These are phyloP conservation scores for Melieria picta DNA, from an alignment of 2,888 invertebrate species.

Conservation along the genomic window DNA sequence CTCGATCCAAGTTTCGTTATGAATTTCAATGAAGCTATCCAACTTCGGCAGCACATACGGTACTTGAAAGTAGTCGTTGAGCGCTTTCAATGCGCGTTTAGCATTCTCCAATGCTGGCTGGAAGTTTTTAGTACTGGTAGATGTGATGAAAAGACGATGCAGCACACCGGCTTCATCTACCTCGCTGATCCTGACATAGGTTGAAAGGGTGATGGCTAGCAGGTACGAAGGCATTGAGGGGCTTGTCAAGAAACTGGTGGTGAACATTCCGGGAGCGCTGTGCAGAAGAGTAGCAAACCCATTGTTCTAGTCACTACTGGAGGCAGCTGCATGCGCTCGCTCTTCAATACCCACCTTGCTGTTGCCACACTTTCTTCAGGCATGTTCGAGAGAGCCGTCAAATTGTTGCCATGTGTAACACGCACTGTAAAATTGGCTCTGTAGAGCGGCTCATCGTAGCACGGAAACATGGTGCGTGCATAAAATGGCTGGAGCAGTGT, in stretches of 20 bases:
- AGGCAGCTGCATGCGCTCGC: no score
- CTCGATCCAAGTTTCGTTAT: conserved; percentile 74
- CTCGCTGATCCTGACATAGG: conserved; percentile 64
- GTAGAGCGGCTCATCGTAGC: conserved; percentile 79
- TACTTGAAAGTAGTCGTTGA: conserved; percentile 78
- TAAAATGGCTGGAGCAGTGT: no score
- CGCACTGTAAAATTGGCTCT: conserved; percentile 75
- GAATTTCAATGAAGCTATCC: conserved; percentile 88
- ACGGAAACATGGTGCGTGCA: conserved; percentile 78
- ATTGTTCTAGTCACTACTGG: no score
- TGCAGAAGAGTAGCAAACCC: no score
- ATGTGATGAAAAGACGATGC: conserved; percentile 58
- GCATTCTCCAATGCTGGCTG: conserved; percentile 54
- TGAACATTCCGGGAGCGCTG: conserved; percentile 45
- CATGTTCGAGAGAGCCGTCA: conserved; percentile 65
- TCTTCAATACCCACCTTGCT: no score
- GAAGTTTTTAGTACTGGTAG: conserved; percentile 49
- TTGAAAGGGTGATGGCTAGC: conserved; percentile 82
- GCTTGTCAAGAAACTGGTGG: conserved; percentile 68
- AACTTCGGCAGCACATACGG: conserved; percentile 81
- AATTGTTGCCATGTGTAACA: conserved; percentile 69
- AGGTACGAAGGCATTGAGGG: conserved; percentile 82
- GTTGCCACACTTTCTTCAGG: conserved; percentile 23
- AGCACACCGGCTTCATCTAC: conserved; percentile 61
- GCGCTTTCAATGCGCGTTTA: conserved; percentile 50